A percentile compares a stretch with the other conserved stretches of the same genome.
Conservation (phyloP, 2,797 vertebrate genomes). For the Varecia variegata region DNA sequence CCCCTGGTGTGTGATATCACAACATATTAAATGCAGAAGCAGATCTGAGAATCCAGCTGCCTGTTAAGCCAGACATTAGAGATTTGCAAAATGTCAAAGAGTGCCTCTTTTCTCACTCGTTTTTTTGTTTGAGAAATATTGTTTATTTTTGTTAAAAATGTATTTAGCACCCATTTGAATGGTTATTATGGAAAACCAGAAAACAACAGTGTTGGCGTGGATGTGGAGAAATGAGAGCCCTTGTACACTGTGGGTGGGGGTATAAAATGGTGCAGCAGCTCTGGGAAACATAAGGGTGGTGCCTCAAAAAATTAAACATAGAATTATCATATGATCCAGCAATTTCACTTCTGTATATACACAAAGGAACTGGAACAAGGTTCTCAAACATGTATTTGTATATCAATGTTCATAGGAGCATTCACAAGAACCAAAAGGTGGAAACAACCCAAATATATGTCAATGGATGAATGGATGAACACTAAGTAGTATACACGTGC, state of each 20-base stretch:
- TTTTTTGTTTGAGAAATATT: not conserved
- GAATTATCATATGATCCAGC: not conserved
- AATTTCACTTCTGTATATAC: not conserved
- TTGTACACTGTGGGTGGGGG: no score
- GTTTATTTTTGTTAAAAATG: not conserved
- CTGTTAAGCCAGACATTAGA: not conserved
- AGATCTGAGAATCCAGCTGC: not conserved
- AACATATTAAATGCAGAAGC: not conserved
- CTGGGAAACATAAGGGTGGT: not conserved
- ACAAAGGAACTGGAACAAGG: not conserved
- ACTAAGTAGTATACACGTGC: not conserved
- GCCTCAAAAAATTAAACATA: not conserved
- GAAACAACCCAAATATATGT: not conserved
- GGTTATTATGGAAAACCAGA: not conserved
- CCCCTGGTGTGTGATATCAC: not conserved
- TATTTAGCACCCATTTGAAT: not conserved
- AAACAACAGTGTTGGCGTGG: not conserved
- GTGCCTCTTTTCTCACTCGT: not conserved
- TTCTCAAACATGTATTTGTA: not conserved
- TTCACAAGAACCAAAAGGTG: not conserved
- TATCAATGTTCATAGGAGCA: not conserved
- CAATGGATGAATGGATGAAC: not conserved
- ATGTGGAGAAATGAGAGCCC: not conserved
- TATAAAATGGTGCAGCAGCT: rapidly evolving
- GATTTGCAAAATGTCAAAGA: not conserved